Evolutionary conservation across 92 coral and sea anemone genomes (phyloP).

Genomic region (Phenganax stokvisi): DNA sequence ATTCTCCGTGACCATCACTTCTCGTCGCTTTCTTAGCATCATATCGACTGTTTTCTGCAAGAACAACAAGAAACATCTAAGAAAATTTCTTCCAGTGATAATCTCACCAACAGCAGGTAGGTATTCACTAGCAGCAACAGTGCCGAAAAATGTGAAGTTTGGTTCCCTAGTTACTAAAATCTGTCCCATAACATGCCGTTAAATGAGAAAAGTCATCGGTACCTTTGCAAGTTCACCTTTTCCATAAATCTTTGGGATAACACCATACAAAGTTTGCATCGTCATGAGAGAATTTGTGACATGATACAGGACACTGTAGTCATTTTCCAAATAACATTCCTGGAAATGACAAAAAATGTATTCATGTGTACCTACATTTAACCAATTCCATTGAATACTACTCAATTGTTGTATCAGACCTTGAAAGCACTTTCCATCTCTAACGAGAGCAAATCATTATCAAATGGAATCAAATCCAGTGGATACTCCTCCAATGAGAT

Average conservation of each 20-base stretch:
- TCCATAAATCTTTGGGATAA: conserved; percentile 83
- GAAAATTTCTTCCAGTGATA: background rate
- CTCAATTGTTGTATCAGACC: conserved; percentile 41
- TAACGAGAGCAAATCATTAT: conserved; percentile 79
- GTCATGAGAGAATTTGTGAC: conserved; percentile 98
- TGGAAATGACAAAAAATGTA: conserved; percentile 1
- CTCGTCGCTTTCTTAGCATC: conserved; percentile 91
- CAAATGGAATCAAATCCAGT: conserved; percentile 89
- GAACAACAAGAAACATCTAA: too few relatives aligned
- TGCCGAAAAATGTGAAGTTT: too few relatives aligned
- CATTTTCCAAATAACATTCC: conserved; percentile 95
- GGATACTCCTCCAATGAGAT: conserved; percentile 85
- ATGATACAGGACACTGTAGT: conserved; percentile 80
- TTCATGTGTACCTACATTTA: background rate
- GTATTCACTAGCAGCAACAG: too few relatives aligned
- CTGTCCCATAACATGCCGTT: background rate
- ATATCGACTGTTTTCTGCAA: conserved; percentile 78
- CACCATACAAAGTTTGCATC: conserved; percentile 81
- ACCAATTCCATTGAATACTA: background rate
- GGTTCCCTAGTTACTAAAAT: background rate
- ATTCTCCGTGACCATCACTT: conserved; percentile 72
- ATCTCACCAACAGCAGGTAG: background rate
- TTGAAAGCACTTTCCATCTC: conserved; percentile 95
- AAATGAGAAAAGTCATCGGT: background rate
- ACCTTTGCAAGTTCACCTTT: conserved; percentile 99